A percentile compares a stretch with the other conserved stretches of the same genome.
Evolutionary conservation across 1,140 invertebrate genomes (phyloP).

Genomic region (Hyles euphorbiae): DNA sequence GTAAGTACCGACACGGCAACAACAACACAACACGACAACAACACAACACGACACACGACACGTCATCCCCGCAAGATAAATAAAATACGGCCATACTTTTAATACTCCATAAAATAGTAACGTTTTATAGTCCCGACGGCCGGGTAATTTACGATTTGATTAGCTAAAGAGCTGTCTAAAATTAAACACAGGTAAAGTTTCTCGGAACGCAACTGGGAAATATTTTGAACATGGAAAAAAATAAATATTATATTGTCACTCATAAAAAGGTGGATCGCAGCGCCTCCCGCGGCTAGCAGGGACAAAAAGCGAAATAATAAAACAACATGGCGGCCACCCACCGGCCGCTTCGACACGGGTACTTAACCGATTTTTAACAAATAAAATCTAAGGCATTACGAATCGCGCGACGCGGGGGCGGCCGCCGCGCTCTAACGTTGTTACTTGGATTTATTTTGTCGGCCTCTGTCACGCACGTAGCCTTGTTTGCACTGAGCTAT

Average conservation of each 20-base stretch:
- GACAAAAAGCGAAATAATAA: constrained; percentile 69
- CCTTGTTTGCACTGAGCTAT: constrained; percentile 6
- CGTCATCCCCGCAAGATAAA: constrained; percentile 29
- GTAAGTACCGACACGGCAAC: constrained; percentile 83
- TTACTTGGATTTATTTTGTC: constrained; percentile 44
- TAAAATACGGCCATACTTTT: constrained; percentile 45
- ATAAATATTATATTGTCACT: constrained; percentile 59
- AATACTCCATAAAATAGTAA: constrained; percentile 65
- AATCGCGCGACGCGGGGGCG: constrained; percentile 49
- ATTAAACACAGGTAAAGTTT: constrained; percentile 60
- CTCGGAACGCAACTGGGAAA: constrained; percentile 52
- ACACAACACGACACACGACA: neutral
- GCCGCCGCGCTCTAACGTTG: constrained; percentile 41
- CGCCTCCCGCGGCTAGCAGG: constrained; percentile 59
- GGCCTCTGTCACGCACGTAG: constrained; percentile 22
- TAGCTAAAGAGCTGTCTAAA: constrained; percentile 57
- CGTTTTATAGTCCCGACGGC: constrained; percentile 43
- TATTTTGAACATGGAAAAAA: constrained; percentile 28
- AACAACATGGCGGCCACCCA: constrained; percentile 71
- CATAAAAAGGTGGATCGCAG: constrained; percentile 66
- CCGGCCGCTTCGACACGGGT: constrained; percentile 71
- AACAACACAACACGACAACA: neutral
- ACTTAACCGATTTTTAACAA: constrained; percentile 76
- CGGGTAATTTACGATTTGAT: constrained; percentile 67
- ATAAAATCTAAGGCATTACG: constrained; percentile 76